Base-by-base conservation (phyloP, 2,113 vertebrate species). In the Phaethornis superciliosus region DNA sequence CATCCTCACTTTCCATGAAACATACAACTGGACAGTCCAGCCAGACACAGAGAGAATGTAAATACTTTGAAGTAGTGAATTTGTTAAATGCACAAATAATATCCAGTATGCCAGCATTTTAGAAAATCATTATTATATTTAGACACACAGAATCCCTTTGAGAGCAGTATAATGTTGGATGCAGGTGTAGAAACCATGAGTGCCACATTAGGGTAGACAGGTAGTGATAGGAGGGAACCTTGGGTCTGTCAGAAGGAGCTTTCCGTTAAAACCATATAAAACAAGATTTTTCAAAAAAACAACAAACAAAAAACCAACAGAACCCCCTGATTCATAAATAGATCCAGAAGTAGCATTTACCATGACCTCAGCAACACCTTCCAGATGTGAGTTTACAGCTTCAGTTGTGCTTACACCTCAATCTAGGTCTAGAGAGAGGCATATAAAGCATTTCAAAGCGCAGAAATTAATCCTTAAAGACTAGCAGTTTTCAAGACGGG, bases 1-100 rank as follows among this genome's bases (percentile, higher is more conserved):
- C 97, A 97, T 97, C 81, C 63, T 96, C 96, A 95, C 96, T 96
- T 96, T 97, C 96, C 96, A 96, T 96, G 92, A 95, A 97, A 97
- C 96, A 97, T 97, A 94, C 96, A 97, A 95, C 94, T 91, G 95
- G 95, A 96, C 95, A 94, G 96, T 97, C 88, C 79, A 92, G 64
- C 79, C 86, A 90, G 86, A 89, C 63, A 10, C 92, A 89, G 75
- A 88, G 40, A 72, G 60, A 82, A 81, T 79, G 74, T 95, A 94
- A 96, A 97, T 96, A 97, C 96, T 93, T 95, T 95, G 89, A 96
- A 95, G 68, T 74, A 95, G 88, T 74, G 81, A 95, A 80, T 76
- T 93, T 91, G 77, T 84, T 69, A 95, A 94, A 96, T 90, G 81
- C 71, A 89, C 49, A 44, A 92, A 71, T 84, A 72, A 89, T 88